A percentile compares a stretch with the other conserved stretches of the same genome.
phyloP scores from a whole-genome alignment of 2,888 invertebrate genomes.

The Leucania comma region DNA sequence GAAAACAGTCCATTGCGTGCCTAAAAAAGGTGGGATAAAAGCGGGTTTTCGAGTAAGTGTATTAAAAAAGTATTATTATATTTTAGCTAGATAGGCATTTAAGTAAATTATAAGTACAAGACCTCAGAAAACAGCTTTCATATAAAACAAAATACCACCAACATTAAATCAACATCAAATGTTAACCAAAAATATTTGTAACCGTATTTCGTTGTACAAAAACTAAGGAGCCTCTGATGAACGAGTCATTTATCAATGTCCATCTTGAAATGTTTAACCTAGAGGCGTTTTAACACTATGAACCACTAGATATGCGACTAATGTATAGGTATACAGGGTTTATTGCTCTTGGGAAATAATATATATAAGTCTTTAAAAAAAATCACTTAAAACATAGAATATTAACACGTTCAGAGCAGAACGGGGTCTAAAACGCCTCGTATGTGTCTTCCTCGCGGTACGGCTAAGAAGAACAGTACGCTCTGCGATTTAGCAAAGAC shows the following conservation, averaged over 20 bases:
- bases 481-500: neutral
- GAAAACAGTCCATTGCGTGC: no score
- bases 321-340: neutral
- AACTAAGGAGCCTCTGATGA: conserved; percentile 24
- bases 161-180: conserved; percentile 24
- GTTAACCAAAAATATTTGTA: conserved; percentile 23
- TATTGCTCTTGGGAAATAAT: conserved; percentile 2
- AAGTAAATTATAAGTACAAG: no score
- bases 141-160: neutral
- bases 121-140: neutral
- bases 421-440: no score
- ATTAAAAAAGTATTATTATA: no score
- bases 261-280: conserved; percentile 7
- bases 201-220: conserved; percentile 30
- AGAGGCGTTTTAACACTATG: conserved; percentile 17
- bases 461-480: no score
- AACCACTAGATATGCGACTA: conserved; percentile 4
- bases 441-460: no score
- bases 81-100: no score
- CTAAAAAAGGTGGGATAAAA: no score
- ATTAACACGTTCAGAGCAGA: neutral
- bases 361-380: no score
- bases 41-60: no score
- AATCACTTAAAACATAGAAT: no score
- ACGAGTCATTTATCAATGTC: conserved; percentile 56